phyloP scores from a whole-genome alignment of 1,140 invertebrate species.

The Zaprionus kolodkinae region DNA sequence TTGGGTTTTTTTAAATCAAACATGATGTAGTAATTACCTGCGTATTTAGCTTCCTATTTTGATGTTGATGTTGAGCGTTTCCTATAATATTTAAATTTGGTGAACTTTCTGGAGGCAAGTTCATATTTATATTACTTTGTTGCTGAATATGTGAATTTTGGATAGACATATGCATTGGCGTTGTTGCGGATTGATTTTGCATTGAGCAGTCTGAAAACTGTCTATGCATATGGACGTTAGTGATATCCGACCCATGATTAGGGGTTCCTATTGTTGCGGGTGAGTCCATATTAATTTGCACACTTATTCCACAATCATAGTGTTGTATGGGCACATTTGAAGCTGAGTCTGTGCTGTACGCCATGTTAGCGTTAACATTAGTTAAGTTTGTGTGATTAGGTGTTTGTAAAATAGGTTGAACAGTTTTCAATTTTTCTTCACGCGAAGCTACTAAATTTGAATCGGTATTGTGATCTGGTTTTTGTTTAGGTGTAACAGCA shows the following conservation, averaged over 20 bases:
- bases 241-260: conserved; percentile 90
- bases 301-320: conserved; percentile 93
- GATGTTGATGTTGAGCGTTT: conserved; percentile 68
- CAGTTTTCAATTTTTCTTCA: conserved; percentile 61
- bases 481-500: conserved; percentile 49
- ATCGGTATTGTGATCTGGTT: conserved; percentile 62
- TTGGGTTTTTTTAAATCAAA: no score
- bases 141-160: conserved; percentile 80
- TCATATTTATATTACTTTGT: conserved; percentile 73
- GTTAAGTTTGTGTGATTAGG: conserved; percentile 52
- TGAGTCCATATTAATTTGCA: conserved; percentile 93
- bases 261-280: conserved; percentile 94
- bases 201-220: conserved; percentile 88
- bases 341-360: conserved; percentile 58
- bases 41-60: conserved; percentile 68
- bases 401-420: conserved; percentile 57
- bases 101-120: conserved; percentile 59
- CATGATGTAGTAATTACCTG: conserved; percentile 55
- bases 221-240: conserved; percentile 85
- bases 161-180: conserved; percentile 86
- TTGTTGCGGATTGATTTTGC: conserved; percentile 86
- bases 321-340: conserved; percentile 90
- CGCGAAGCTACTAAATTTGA: conserved; percentile 40
- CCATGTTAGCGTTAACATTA: conserved; percentile 64
- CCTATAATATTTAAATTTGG: conserved; percentile 72